Conservation (phyloP, 1,140 invertebrate species). For the Procambarus virginalis region DNA sequence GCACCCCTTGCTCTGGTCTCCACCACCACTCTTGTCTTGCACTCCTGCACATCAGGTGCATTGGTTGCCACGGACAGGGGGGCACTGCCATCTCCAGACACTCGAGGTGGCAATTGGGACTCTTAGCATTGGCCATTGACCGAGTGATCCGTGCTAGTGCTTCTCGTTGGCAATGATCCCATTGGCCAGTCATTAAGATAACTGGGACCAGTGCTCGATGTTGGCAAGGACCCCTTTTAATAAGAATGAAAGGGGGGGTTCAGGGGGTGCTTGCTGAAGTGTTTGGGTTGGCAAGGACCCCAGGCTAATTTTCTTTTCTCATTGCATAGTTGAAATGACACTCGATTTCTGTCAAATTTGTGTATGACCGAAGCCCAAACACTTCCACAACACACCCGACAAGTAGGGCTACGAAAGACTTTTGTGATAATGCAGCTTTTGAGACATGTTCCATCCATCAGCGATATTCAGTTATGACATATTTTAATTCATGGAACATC, state of each 20-base stretch:
- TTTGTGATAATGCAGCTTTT: neutral
- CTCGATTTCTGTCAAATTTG: too few relatives aligned
- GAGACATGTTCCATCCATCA: neutral
- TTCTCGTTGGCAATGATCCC: neutral
- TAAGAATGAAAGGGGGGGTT: neutral
- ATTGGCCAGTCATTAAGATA: neutral
- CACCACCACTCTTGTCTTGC: neutral
- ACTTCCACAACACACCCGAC: neutral
- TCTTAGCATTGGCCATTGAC: neutral
- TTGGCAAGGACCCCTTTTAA: neutral
- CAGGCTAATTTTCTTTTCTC: too few relatives aligned
- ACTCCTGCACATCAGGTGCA: neutral
- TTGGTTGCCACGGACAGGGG: neutral
- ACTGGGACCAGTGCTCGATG: neutral
- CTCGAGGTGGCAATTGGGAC: neutral
- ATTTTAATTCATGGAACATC: neutral
- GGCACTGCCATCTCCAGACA: neutral
- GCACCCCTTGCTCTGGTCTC: constrained; percentile 32
- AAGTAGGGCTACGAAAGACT: neutral
- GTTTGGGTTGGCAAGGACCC: too few relatives aligned
- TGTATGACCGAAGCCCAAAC: neutral
- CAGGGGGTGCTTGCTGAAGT: neutral
- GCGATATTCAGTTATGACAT: neutral
- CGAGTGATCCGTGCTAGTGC: too few relatives aligned
- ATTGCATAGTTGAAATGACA: too few relatives aligned